Evolutionary conservation across 2,797 vertebrate genomes (phyloP).

Genomic region (Chelon labrosus): DNA sequence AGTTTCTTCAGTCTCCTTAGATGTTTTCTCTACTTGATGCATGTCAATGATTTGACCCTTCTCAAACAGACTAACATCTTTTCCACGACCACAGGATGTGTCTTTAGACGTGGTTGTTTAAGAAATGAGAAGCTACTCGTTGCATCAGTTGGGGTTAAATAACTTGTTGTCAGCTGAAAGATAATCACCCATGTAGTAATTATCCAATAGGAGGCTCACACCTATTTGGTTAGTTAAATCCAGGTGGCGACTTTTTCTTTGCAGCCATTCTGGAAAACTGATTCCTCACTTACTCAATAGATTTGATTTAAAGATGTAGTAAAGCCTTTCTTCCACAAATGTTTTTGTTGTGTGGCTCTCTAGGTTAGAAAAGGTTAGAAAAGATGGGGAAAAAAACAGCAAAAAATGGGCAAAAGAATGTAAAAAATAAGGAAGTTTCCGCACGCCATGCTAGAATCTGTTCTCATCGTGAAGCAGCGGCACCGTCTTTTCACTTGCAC

Average conservation of each 20-base stretch:
- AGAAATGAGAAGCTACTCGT: too few species aligned
- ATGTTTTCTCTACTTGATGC: too few species aligned
- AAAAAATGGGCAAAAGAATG: background rate
- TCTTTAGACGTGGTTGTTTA: too few species aligned
- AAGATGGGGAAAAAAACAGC: background rate
- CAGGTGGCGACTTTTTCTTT: background rate
- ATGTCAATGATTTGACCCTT: too few species aligned
- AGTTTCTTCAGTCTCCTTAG: too few species aligned
- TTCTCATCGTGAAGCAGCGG: slow-evolving; percentile 45
- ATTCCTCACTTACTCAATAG: background rate
- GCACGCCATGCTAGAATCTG: background rate
- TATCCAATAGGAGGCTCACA: too few species aligned
- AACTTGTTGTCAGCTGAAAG: too few species aligned
- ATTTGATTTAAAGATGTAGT: background rate
- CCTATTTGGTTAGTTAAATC: too few species aligned
- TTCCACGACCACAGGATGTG: too few species aligned
- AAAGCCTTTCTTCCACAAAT: background rate
- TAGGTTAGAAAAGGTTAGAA: background rate
- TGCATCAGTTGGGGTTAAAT: too few species aligned
- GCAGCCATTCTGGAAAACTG: background rate
- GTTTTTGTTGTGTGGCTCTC: background rate
- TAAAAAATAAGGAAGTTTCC: slow-evolving; percentile 14
- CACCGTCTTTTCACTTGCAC: slow-evolving; percentile 43
- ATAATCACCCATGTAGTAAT: too few species aligned
- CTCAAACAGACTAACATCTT: too few species aligned